These are phyloP conservation scores for Holothuria leucospilota DNA, from an alignment of 53 echinoderm and acorn worm genomes.

Conservation along the genomic window DNA sequence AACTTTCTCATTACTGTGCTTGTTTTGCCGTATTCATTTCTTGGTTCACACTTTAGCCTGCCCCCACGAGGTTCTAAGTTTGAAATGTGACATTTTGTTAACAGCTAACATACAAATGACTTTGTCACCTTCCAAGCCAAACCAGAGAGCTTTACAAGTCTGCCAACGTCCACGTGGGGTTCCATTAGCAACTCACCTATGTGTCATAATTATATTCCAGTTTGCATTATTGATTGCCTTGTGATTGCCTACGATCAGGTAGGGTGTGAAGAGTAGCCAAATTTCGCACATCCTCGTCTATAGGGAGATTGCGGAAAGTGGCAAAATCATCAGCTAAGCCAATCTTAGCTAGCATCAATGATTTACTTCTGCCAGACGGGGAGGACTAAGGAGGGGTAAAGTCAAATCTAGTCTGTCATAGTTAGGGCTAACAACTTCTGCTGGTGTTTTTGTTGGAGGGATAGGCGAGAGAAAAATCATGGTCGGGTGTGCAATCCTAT, in stretches of 20 bases:
- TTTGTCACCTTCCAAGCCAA: constrained; percentile 51
- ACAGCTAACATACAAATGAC: constrained; percentile 61
- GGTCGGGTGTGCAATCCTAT: constrained; percentile 44
- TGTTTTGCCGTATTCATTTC: constrained; percentile 23
- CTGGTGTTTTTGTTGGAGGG: constrained; percentile 41
- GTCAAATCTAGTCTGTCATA: constrained; percentile 39
- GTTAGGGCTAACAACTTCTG: constrained; percentile 29
- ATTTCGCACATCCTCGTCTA: constrained; percentile 37
- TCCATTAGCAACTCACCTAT: constrained; percentile 31
- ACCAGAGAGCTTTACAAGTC: constrained; percentile 48
- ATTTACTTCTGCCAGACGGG: constrained; percentile 41
- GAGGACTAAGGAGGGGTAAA: constrained; percentile 48
- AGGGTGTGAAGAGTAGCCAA: constrained; percentile 49
- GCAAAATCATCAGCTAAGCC: constrained; percentile 50
- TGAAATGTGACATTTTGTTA: constrained; percentile 59
- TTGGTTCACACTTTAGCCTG: constrained; percentile 50
- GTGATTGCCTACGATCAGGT: constrained; percentile 47
- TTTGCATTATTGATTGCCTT: constrained; percentile 52
- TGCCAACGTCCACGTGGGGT: constrained; percentile 33
- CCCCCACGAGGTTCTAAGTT: constrained; percentile 52
- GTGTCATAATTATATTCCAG: constrained; percentile 55
- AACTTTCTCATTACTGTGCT: constrained; percentile 33
- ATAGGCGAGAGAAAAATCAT: constrained; percentile 44
- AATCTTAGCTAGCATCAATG: constrained; percentile 51
- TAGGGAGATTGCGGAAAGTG: constrained; percentile 44